Evolutionary conservation across 1,140 invertebrate genomes (phyloP), one percentile per base, ranked within the genome.

Genomic region (Dryas iulia): DNA sequence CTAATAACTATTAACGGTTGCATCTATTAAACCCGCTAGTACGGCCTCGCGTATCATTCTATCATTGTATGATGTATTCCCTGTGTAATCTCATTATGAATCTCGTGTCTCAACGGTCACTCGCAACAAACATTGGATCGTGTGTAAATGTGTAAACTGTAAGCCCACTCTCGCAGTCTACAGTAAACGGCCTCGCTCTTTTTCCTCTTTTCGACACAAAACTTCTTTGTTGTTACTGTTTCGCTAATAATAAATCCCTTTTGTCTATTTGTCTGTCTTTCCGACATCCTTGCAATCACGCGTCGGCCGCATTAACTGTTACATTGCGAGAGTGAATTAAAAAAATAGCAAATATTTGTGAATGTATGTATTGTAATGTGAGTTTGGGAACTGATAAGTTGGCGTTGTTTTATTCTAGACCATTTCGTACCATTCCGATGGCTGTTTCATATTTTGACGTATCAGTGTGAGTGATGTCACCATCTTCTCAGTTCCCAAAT

Each of bases 71-170:
- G 24, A 47, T 47, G 67, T 84, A 86, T 86, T 80, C 76, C 83
- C 78, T 77, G 78, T 81, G 81, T 88, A 87, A 89, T 91, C 87
- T 91, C 87, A 89, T 84, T 79, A 79, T 87, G 89, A 91, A 91
- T 91, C 87, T 89, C 86, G 71, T 83, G 71, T 63, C 78, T n/a
- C n/a, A n/a, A 85, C 81, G 83, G 86, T 89, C 88, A 86, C 87
- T 81, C 77, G 80, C 77, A 85, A 31, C 7, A 85, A 86, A 89
- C 85, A 88, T 90, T 91, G 86, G 89, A 91, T 86, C 86, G 87
- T 91, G 84, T 83, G 70, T 21, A 47, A 39, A 14, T 47, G 14
- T 47, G 39, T 76, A 87, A 87, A 81, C 69, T 47, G 39, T 76
- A 87, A 87, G 80, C 69, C 62, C 73, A 67, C 70, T 60, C 73